These are phyloP conservation scores for Terrapene triunguis DNA, from an alignment of 2,113 vertebrate genomes.

Conservation along the genomic window DNA sequence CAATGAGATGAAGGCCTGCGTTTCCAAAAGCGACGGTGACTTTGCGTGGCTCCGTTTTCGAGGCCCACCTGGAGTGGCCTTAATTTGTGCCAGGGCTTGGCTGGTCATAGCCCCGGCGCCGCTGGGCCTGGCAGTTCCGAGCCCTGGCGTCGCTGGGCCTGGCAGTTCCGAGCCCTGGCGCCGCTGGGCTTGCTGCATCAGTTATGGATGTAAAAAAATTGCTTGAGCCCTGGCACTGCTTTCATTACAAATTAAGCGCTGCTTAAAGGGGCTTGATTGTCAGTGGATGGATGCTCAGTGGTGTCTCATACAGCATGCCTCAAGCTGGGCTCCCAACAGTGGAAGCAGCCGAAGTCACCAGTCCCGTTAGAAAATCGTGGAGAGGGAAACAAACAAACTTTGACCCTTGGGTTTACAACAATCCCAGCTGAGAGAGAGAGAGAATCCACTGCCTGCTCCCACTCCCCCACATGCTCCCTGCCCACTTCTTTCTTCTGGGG, in stretches of 20 bases:
- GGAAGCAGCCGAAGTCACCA: neutral
- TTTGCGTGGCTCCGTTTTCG: fast-evolving
- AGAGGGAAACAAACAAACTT: neutral
- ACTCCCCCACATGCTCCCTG: neutral
- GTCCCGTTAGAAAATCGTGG: neutral
- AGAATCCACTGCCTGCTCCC: neutral
- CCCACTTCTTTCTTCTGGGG: neutral
- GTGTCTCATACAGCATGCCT: neutral
- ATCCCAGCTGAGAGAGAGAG: neutral
- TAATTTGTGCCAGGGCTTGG: too few relatives aligned
- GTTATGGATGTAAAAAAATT: too few relatives aligned
- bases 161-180: too few relatives aligned
- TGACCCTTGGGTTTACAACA: neutral
- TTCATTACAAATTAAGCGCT: too few relatives aligned
- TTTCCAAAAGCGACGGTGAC: neutral
- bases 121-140: too few relatives aligned
- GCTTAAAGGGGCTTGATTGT: fast-evolving
- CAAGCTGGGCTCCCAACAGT: neutral
- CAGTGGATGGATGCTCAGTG: fast-evolving
- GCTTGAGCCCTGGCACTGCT: too few relatives aligned
- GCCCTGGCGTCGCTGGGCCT: too few relatives aligned
- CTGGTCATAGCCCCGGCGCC: too few relatives aligned
- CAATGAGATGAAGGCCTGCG: neutral
- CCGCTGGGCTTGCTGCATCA: too few relatives aligned
- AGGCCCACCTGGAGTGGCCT: fast-evolving